Evolutionary conservation across 2,888 invertebrate species (phyloP), one percentile per base, ranked within the genome.

Genomic region (Phyllotreta striolata): DNA sequence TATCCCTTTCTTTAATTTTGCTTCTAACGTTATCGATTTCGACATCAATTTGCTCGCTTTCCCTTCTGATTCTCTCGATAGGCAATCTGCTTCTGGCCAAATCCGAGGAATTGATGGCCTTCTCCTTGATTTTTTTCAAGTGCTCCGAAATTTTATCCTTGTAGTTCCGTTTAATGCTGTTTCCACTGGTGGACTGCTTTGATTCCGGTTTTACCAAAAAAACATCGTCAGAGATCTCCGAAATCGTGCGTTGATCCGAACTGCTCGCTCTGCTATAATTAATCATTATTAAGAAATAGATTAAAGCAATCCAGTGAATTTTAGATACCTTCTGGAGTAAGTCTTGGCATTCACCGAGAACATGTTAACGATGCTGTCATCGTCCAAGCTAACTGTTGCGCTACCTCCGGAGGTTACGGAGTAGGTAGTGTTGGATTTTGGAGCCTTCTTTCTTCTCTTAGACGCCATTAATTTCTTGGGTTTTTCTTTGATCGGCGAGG

Each of bases 131-230:
- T 57, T 72, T 71, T 62, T 77, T 75, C 66, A 83, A 80, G 55
- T 82, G 73, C 61, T 80, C 79, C 61, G 76, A 75, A 34, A 83
- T 74, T 67, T 78, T 77, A 41, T 83, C 81, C 66, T 80, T 74
- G 64, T 82, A 82, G 0, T 81, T 80, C 65, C 75, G 76, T 6
- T 72, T 73, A 8, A 10, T 14, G 8, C 54, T 13, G 8, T n/a
- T 10, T 6, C 2, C 6, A 12, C 52, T 13, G 12, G 35, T 38
- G 7, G 43, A 52, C 14, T 41, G 60, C 44, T 37, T 70, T 54
- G 35, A 63, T 56, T 61, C 72, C 69, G 60, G 55, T 8, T 57
- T 60, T 7, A 62, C 59, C 34, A 63, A 39, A 55, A 72, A 72
- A 12, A 71, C 68, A n/a, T 72, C 72, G 58, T 75, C 72, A 6